Evolutionary conservation across 2,797 vertebrate species (phyloP).

Genomic region (Chaunax sp.): DNA sequence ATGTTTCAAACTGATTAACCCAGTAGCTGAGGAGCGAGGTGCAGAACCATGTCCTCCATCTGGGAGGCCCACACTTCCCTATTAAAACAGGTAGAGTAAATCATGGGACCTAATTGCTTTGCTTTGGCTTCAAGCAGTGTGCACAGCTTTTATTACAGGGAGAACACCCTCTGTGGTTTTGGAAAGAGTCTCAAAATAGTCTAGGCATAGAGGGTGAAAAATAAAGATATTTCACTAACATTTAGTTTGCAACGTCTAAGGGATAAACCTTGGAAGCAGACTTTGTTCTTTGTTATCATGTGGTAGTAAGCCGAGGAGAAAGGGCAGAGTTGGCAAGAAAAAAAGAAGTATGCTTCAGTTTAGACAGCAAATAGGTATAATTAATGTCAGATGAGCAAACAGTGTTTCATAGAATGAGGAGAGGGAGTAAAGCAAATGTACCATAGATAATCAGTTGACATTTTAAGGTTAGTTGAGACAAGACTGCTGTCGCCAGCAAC

Average conservation of each 20-base stretch:
- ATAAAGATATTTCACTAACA: conserved; percentile 33
- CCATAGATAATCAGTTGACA: conserved; percentile 59
- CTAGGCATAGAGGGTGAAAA: neutral
- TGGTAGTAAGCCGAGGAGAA: conserved; percentile 48
- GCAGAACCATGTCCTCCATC: conserved; percentile 72
- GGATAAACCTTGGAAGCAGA: conserved; percentile 62
- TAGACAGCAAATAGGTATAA: conserved; percentile 43
- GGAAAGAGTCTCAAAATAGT: conserved; percentile 12
- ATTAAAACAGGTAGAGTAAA: conserved; percentile 77
- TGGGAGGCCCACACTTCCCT: conserved; percentile 67
- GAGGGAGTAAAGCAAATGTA: conserved; percentile 45
- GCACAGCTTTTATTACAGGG: conserved; percentile 48
- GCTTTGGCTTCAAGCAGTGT: conserved; percentile 59
- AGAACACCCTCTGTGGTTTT: conserved; percentile 19
- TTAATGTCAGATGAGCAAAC: conserved; percentile 55
- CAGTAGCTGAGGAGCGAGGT: conserved; percentile 63
- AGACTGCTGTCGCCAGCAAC: conserved; percentile 57
- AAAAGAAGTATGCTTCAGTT: conserved; percentile 34
- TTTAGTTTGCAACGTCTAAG: conserved; percentile 38
- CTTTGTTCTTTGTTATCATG: conserved; percentile 73
- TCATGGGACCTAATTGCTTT: conserved; percentile 78
- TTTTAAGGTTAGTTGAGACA: conserved; percentile 45
- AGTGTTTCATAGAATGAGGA: conserved; percentile 28
- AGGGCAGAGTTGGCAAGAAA: conserved; percentile 43
- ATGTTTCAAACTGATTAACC: conserved; percentile 69